phyloP scores from a whole-genome alignment of 2,113 vertebrate genomes.

The Numida meleagris region DNA sequence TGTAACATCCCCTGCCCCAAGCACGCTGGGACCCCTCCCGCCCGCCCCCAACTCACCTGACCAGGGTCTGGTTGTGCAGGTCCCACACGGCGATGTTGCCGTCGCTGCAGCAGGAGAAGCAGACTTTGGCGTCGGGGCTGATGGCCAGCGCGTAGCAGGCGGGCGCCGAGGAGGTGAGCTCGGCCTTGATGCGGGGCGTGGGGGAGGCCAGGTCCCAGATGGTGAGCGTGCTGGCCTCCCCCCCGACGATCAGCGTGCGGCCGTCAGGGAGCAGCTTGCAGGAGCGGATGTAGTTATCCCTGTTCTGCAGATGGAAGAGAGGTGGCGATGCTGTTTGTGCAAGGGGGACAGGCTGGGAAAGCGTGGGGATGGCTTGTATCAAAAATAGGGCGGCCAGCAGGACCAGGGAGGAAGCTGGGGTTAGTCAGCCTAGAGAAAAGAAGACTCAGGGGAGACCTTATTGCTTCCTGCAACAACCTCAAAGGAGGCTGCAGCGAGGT shows the following conservation, averaged over 20 bases:
- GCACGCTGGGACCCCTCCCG: accelerated
- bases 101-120: slow-evolving; percentile 97
- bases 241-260: slow-evolving; percentile 94
- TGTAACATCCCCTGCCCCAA: accelerated
- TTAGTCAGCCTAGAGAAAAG: background rate
- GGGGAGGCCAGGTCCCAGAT: slow-evolving; percentile 98
- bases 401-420: background rate
- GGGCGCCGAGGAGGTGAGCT: slow-evolving; percentile 93
- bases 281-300: slow-evolving; percentile 98
- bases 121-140: slow-evolving; percentile 97
- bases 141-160: slow-evolving; percentile 97
- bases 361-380: background rate
- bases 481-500: background rate
- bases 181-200: slow-evolving; percentile 95
- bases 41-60: slow-evolving; percentile 83
- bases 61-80: slow-evolving; percentile 96
- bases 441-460: background rate
- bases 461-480: background rate
- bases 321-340: accelerated
- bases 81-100: slow-evolving; percentile 98
- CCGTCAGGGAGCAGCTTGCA: slow-evolving; percentile 96
- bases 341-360: accelerated
- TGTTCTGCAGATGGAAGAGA: slow-evolving; percentile 81
- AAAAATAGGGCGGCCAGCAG: background rate
- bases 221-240: slow-evolving; percentile 94